Evolutionary conservation across 2,797 vertebrate species (phyloP).

Genomic region (Streptopelia turtur): DNA sequence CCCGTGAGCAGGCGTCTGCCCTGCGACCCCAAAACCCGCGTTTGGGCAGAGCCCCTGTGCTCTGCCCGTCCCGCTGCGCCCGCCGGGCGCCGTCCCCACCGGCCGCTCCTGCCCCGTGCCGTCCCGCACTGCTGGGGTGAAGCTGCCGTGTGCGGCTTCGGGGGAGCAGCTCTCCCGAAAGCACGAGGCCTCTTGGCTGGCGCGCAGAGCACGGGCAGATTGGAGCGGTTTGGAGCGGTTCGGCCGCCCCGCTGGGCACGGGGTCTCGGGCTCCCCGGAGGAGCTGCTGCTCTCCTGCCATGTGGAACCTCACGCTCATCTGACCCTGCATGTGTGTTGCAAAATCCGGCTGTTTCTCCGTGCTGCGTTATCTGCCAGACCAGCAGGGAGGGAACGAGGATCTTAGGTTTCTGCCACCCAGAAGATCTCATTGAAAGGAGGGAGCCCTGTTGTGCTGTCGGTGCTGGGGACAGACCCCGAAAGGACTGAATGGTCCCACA

Average conservation of each 20-base stretch:
- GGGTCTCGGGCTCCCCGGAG: not conserved
- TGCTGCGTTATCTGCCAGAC: rapidly evolving
- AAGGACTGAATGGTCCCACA: not conserved
- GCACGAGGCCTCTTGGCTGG: rapidly evolving
- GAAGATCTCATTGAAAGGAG: not conserved
- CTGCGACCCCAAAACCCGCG: rapidly evolving
- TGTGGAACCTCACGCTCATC: rapidly evolving
- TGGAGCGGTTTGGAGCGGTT: not conserved
- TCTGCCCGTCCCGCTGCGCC: rapidly evolving
- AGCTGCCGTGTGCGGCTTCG: rapidly evolving
- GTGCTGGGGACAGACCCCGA: not conserved
- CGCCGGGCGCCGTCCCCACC: rapidly evolving
- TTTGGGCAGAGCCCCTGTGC: not conserved
- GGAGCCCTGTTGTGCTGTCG: not conserved
- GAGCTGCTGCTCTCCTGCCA: not conserved
- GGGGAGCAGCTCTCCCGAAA: not conserved
- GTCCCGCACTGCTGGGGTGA: rapidly evolving
- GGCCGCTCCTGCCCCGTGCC: rapidly evolving
- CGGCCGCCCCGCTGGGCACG: rapidly evolving
- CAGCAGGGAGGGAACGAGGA: rapidly evolving
- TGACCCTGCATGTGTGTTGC: rapidly evolving
- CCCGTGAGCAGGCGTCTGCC: not conserved
- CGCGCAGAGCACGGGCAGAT: rapidly evolving
- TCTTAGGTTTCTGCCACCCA: not conserved
- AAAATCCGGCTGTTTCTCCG: rapidly evolving